Percentiles rank a stretch among this genome's conserved stretches.
These are phyloP conservation scores for Apotomis turbidana DNA, from an alignment of 2,888 invertebrate genomes.

Conservation along the genomic window DNA sequence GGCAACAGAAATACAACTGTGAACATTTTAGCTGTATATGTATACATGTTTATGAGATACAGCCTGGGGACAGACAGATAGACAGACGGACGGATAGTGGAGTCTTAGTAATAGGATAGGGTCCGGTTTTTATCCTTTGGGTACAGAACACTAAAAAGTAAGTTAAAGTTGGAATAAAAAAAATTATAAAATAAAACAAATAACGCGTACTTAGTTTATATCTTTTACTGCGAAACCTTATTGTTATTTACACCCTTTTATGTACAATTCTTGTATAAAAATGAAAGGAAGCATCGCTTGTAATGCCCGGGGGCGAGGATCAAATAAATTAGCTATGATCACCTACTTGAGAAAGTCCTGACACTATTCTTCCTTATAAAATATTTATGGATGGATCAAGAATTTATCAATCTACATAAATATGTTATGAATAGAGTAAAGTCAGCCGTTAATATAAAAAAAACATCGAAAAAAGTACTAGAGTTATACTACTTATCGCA, in stretches of 20 bases:
- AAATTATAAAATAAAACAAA: not conserved
- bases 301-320: conserved; percentile 11
- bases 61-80: no score
- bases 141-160: no score
- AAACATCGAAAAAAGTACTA: no score
- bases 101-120: no score
- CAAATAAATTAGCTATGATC: conserved; percentile 32
- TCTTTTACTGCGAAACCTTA: conserved; percentile 11
- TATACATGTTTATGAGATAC: no score
- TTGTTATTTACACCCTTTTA: conserved; percentile 10
- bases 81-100: no score
- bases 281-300: conserved; percentile 11
- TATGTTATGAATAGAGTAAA: not conserved
- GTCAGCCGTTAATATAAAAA: no score
- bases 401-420: not conserved
- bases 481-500: no score
- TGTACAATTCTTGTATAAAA: conserved; percentile 26
- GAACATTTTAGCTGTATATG: no score
- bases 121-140: no score
- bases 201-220: not conserved
- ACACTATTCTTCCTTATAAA: not conserved
- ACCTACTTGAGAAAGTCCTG: conserved; percentile 29
- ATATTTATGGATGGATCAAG: not conserved
- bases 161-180: no score
- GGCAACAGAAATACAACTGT: no score